Evolutionary conservation across 2,888 invertebrate genomes (phyloP).

Genomic region (Beris morrisii): DNA sequence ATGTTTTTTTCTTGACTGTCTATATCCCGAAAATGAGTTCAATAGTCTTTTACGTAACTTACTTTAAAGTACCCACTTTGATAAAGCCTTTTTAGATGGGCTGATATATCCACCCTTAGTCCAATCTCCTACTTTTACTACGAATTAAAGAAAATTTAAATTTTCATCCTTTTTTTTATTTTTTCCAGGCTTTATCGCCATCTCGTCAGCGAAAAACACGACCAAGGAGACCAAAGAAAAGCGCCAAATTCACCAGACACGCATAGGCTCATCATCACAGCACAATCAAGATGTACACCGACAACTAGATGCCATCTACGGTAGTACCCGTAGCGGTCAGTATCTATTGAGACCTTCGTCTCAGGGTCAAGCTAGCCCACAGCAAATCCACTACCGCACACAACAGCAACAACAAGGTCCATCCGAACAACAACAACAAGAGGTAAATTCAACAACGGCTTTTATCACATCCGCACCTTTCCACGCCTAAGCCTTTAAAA

Average conservation of each 20-base stretch:
- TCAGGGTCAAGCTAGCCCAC: slow-evolving; percentile 13
- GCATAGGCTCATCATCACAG: slow-evolving; percentile 47
- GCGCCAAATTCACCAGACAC: slow-evolving; percentile 52
- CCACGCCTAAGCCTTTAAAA: no score
- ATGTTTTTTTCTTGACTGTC: no score
- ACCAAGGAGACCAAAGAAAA: slow-evolving; percentile 49
- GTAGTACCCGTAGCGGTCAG: slow-evolving; percentile 51
- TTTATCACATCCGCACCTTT: no score
- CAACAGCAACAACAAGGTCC: slow-evolving; percentile 31
- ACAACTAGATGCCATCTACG: slow-evolving; percentile 53
- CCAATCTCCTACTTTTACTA: no score
- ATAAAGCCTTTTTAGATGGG: no score
- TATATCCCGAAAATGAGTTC: no score
- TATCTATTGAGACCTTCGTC: slow-evolving; percentile 46
- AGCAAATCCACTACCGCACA: slow-evolving; percentile 37
- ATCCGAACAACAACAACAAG: no score
- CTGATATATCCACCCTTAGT: no score
- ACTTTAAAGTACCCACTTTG: no score
- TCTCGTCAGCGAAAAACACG: not conserved
- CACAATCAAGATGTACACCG: slow-evolving; percentile 46
- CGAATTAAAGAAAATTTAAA: no score
- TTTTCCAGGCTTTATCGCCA: not conserved
- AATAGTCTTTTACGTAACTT: no score
- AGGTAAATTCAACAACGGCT: no score
- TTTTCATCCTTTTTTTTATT: not conserved